These are phyloP conservation scores for Heterotilapia buettikoferi DNA, from an alignment of 2,113 vertebrate genomes.

Conservation along the genomic window DNA sequence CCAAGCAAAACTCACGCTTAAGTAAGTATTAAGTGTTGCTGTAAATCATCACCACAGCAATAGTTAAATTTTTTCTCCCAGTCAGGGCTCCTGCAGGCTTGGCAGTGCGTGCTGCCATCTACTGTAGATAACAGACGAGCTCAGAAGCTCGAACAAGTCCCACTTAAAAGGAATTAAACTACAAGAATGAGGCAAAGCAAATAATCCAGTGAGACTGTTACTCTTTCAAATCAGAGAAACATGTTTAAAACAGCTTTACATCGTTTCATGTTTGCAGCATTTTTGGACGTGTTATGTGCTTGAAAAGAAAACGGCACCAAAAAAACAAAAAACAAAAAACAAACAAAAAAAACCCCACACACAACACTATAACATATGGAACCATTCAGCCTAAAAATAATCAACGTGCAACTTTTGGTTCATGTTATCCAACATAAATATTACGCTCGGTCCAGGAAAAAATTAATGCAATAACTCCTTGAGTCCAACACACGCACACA, in stretches of 20 bases:
- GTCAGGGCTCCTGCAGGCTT: not conserved
- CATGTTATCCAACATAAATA: not conserved
- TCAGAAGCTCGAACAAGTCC: rapidly evolving
- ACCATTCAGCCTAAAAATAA: not conserved
- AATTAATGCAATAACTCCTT: not conserved
- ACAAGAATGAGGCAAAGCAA: not conserved
- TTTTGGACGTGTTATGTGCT: not conserved
- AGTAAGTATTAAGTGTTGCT: not conserved
- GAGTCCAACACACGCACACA: not conserved
- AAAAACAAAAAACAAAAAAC: not conserved
- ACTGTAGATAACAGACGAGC: not conserved
- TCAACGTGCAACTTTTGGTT: not conserved
- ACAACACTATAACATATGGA: not conserved
- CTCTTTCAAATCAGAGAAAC: not conserved
- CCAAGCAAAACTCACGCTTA: not conserved
- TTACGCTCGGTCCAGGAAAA: not conserved
- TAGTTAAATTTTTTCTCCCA: not conserved
- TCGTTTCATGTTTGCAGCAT: not conserved
- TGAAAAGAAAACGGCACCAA: rapidly evolving
- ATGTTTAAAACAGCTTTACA: not conserved
- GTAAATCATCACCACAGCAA: not conserved
- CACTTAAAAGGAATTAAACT: not conserved
- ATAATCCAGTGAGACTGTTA: not conserved
- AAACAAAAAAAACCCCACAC: too few species aligned
- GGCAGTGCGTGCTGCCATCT: not conserved